These are phyloP conservation scores for Cyanoramphus novaezelandiae DNA, from an alignment of 2,113 vertebrate genomes.

Conservation along the genomic window DNA sequence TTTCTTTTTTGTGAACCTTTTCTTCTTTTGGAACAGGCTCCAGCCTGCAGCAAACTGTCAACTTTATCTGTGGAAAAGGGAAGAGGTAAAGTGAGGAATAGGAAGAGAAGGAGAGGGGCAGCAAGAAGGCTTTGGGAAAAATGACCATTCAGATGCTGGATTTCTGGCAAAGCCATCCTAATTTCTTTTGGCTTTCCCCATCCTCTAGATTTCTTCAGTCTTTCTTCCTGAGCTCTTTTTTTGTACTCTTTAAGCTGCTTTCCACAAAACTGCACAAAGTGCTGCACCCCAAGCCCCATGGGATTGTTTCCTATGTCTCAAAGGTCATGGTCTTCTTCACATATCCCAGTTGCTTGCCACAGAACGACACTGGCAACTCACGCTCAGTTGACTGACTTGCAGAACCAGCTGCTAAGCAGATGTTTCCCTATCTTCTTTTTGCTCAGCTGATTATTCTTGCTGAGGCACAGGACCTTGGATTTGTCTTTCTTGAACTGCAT, in stretches of 20 bases:
- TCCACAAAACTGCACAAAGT: not conserved
- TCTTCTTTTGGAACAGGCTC: not conserved
- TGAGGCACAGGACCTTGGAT: not conserved
- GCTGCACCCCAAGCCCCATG: not conserved
- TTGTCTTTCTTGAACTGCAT: not conserved
- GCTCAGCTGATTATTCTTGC: not conserved
- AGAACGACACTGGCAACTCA: not conserved
- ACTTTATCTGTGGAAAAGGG: not conserved
- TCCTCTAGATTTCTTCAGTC: not conserved
- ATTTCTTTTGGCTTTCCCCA: not conserved
- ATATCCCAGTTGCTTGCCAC: not conserved
- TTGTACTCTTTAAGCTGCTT: not conserved
- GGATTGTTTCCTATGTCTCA: not conserved
- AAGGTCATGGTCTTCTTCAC: not conserved
- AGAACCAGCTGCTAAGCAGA: not conserved
- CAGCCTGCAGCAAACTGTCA: not conserved
- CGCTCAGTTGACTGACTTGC: fast-evolving
- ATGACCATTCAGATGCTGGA: no score
- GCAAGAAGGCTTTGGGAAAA: not conserved
- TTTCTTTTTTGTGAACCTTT: not conserved
- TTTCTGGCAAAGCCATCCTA: not conserved
- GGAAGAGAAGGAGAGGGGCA: not conserved
- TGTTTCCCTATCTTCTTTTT: not conserved
- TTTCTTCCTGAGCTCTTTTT: not conserved
- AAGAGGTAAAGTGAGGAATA: no score